phyloP scores from a whole-genome alignment of 2,113 vertebrate genomes.

The Cinclus cinclus region DNA sequence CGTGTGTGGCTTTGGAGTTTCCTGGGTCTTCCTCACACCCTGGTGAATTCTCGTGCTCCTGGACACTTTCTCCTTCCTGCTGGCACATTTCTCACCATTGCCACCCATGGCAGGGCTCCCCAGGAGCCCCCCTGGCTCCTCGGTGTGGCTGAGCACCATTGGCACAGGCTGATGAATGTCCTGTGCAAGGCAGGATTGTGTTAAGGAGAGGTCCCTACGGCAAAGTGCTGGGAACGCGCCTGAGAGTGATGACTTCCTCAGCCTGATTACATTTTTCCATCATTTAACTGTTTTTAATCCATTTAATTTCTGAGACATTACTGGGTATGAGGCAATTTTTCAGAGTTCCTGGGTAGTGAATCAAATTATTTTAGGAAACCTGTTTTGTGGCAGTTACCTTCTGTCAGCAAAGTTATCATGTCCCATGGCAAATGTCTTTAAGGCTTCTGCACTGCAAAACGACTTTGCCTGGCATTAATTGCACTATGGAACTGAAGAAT shows the following conservation, averaged over 20 bases:
- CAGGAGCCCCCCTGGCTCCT: accelerated
- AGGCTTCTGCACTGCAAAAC: background rate
- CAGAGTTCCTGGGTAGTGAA: background rate
- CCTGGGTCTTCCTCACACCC: no score
- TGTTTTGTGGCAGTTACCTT: constrained; percentile 19
- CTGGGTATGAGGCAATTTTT: constrained; percentile 3
- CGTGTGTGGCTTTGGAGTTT: no score
- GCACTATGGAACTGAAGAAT: background rate
- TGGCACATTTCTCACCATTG: background rate
- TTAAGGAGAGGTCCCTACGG: constrained; percentile 1
- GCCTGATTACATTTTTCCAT: background rate
- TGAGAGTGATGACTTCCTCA: background rate
- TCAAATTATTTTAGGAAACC: constrained; percentile 7
- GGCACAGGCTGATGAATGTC: background rate
- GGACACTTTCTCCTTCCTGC: background rate
- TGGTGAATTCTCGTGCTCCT: no score
- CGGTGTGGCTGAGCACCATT: accelerated
- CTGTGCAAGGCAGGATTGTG: background rate
- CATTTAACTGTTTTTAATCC: constrained; percentile 25
- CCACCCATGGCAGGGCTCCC: background rate
- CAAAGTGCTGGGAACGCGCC: background rate
- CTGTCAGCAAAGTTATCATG: background rate
- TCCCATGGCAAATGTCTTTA: background rate
- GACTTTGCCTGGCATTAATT: background rate
- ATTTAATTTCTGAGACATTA: constrained; percentile 20